phyloP scores from a whole-genome alignment of 2,888 invertebrate genomes.

The Chesias legatella region DNA sequence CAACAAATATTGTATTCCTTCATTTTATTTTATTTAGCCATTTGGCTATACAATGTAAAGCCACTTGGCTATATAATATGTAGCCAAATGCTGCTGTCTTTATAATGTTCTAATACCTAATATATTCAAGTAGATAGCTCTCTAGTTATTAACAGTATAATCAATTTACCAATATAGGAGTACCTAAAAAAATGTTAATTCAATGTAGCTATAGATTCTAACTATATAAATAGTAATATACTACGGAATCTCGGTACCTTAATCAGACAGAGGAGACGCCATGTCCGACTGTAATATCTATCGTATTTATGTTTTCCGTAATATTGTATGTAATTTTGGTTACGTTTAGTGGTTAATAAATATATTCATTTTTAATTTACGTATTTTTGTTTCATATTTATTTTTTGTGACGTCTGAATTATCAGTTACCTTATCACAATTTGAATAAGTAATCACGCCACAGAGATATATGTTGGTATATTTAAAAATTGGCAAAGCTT shows the following conservation, averaged over 20 bases:
- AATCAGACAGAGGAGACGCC: constrained; percentile 32
- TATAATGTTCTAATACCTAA: constrained; percentile 4
- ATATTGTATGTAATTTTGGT: constrained; percentile 63
- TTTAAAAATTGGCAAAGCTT: constrained; percentile 5
- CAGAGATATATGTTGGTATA: no score
- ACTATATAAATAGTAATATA: constrained; percentile 38
- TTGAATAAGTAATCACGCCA: no score
- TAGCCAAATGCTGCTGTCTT: constrained; percentile 2
- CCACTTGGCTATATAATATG: no score
- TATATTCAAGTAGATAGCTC: constrained; percentile 49
- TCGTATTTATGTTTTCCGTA: constrained; percentile 41
- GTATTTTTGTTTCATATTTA: constrained; percentile 74
- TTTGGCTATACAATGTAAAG: constrained; percentile 32
- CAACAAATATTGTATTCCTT: constrained; percentile 8
- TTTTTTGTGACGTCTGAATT: constrained; percentile 44
- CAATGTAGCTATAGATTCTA: constrained; percentile 43
- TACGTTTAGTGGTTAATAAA: constrained; percentile 71
- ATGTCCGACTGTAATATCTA: constrained; percentile 29
- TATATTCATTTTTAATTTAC: constrained; percentile 80
- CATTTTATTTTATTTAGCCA: constrained; percentile 21
- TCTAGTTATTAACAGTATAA: constrained; percentile 40
- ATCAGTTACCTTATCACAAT: no score
- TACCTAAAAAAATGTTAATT: constrained; percentile 55
- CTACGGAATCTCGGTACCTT: constrained; percentile 73
- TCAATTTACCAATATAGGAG: constrained; percentile 43